phyloP scores from a whole-genome alignment of 92 coral and sea anemone species.

The Scolanthus callimorphus region DNA sequence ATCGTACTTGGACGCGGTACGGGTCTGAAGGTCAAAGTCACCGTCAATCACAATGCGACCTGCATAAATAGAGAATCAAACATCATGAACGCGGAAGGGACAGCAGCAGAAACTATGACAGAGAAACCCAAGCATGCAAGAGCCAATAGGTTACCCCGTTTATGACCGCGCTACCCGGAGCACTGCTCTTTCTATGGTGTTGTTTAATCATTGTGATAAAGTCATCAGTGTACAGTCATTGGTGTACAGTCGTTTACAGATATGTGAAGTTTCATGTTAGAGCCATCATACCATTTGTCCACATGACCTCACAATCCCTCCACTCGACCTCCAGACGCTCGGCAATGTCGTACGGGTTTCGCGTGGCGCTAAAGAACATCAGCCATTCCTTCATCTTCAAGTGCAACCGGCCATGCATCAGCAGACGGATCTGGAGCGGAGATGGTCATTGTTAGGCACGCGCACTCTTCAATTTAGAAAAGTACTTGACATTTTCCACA shows the following conservation, averaged over 20 bases:
- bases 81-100: too few species aligned
- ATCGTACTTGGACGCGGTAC: conserved; percentile 98
- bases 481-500: background rate
- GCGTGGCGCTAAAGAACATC: conserved; percentile 90
- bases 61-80: conserved; percentile 3
- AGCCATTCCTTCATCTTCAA: conserved; percentile 86
- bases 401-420: conserved; percentile 91
- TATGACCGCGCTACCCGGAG: too few species aligned
- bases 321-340: conserved; percentile 95
- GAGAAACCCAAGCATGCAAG: too few species aligned
- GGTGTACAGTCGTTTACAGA: too few species aligned
- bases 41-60: conserved; percentile 88
- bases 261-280: too few species aligned
- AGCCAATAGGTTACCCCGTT: too few species aligned
- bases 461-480: too few species aligned
- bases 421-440: conserved; percentile 63
- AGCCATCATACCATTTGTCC: conserved; percentile 97
- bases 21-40: conserved; percentile 88
- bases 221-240: too few species aligned
- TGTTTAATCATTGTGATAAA: too few species aligned
- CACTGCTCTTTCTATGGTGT: too few species aligned
- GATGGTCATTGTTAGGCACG: background rate
- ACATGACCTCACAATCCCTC: conserved; percentile 77
- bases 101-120: too few species aligned
- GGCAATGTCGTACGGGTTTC: conserved; percentile 88